Evolutionary conservation across 92 coral and sea anemone genomes (phyloP).

Genomic region (Isaurus tuberculatus): DNA sequence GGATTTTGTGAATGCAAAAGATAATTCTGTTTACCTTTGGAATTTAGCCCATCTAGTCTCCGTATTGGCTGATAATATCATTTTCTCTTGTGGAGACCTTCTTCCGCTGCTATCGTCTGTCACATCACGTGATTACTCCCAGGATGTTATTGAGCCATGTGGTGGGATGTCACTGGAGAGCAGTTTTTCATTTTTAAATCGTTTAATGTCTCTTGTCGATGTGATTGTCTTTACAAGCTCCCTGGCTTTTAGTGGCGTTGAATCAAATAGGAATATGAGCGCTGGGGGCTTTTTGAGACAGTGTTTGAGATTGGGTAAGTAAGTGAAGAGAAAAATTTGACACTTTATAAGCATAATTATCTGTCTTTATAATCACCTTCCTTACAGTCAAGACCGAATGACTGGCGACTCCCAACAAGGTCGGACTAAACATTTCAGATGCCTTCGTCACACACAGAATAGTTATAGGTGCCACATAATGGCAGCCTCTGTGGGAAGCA

Average conservation of each 20-base stretch:
- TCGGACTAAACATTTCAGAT: too few relatives aligned
- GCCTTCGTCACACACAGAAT: too few relatives aligned
- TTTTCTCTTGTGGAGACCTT: slow-evolving; percentile 98
- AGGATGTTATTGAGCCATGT: slow-evolving; percentile 99
- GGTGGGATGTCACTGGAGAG: slow-evolving; percentile 99
- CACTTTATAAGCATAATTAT: too few relatives aligned
- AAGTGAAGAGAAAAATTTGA: background rate
- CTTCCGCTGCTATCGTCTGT: slow-evolving; percentile 96
- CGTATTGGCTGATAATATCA: slow-evolving; percentile 95
- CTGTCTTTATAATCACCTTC: background rate
- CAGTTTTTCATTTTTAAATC: slow-evolving; percentile 97
- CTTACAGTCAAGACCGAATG: background rate
- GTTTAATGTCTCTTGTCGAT: slow-evolving; percentile 96
- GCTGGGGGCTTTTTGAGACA: slow-evolving; percentile 97
- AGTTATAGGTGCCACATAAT: too few relatives aligned
- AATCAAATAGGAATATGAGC: slow-evolving; percentile 88
- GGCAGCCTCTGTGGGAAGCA: too few relatives aligned
- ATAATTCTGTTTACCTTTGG: slow-evolving; percentile 91
- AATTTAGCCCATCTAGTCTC: slow-evolving; percentile 97
- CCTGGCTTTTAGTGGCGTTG: slow-evolving; percentile 97
- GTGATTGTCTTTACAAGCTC: slow-evolving; percentile 97
- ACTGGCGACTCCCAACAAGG: too few relatives aligned
- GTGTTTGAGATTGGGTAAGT: slow-evolving; percentile 95
- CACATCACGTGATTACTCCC: slow-evolving; percentile 98
- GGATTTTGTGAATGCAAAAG: slow-evolving; percentile 98